phyloP scores from a whole-genome alignment of 2,888 invertebrate genomes.

The Harpalus rufipes region DNA sequence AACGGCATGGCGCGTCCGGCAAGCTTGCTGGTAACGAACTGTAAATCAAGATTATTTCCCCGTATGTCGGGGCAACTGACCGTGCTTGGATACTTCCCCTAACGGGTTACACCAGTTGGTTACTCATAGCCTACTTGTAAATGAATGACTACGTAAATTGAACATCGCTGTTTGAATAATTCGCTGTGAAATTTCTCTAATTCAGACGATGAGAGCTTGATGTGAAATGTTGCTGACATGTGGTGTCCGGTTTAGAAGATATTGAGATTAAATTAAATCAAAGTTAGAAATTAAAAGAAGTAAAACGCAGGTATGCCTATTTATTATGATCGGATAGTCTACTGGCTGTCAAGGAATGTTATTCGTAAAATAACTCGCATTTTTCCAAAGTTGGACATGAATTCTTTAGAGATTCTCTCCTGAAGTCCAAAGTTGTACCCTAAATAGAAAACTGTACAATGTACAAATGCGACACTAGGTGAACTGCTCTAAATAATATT shows the following conservation, averaged over 20 bases:
- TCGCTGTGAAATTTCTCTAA: slow-evolving; percentile 42
- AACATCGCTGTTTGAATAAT: slow-evolving; percentile 49
- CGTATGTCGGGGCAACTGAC: slow-evolving; percentile 52
- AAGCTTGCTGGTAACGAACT: slow-evolving; percentile 58
- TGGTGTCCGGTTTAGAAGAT: not conserved
- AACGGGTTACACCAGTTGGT: not conserved
- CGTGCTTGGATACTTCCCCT: slow-evolving; percentile 24
- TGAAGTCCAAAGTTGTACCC: no score
- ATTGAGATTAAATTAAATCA: not conserved
- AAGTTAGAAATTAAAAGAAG: not conserved
- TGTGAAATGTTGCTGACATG: slow-evolving; percentile 11
- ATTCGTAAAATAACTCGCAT: no score
- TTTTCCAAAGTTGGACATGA: no score
- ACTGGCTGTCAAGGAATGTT: no score
- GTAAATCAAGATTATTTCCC: slow-evolving; percentile 65
- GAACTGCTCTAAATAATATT: no score
- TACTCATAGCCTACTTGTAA: slow-evolving; percentile 40
- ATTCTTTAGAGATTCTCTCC: no score
- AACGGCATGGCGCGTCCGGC: slow-evolving; percentile 58
- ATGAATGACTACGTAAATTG: slow-evolving; percentile 40
- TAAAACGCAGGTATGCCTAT: no score
- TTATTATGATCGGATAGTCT: no score
- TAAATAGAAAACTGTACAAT: no score
- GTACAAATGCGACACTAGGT: no score
- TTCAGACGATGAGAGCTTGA: slow-evolving; percentile 24